Evolutionary conservation across 37 sponge, comb jelly and placozoan genomes (phyloP).

Genomic region (Amphimedon queenslandica): DNA sequence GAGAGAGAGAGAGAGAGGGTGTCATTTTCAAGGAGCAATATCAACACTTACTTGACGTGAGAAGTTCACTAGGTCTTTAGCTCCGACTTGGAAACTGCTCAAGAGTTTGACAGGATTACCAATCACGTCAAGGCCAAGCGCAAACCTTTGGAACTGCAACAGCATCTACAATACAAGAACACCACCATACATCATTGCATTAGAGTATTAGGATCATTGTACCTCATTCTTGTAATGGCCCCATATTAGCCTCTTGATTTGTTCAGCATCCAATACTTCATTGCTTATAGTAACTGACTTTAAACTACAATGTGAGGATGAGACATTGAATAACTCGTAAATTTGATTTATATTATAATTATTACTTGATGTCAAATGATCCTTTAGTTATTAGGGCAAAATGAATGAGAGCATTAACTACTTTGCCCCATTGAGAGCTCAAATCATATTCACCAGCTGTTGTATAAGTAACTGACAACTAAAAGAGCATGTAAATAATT

Average conservation of each 20-base stretch:
- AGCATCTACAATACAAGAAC: conserved; percentile 4
- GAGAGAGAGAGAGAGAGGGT: too few species aligned
- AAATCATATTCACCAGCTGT: conserved; percentile 4
- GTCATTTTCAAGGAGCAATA: too few species aligned
- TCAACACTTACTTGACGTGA: background rate
- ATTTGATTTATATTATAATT: background rate
- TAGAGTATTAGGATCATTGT: too few species aligned
- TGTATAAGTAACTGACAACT: conserved; percentile 6
- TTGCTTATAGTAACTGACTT: conserved; percentile 7
- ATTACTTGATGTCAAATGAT: background rate
- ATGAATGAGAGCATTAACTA: background rate
- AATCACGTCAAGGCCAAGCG: conserved; percentile 22
- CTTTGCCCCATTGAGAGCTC: background rate
- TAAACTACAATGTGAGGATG: background rate
- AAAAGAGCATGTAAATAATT: background rate
- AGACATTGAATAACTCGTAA: background rate
- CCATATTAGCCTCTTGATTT: background rate
- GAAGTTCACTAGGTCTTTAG: conserved; percentile 14
- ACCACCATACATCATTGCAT: background rate
- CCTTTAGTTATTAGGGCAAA: conserved; percentile 9
- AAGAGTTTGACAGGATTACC: conserved; percentile 18
- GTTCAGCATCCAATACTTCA: background rate
- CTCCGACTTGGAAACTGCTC: conserved; percentile 7
- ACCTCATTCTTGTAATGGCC: conserved; percentile 37
- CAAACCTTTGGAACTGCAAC: conserved; percentile 5